Evolutionary conservation across 2,113 vertebrate genomes (phyloP).

Genomic region (Sterna hirundo): DNA sequence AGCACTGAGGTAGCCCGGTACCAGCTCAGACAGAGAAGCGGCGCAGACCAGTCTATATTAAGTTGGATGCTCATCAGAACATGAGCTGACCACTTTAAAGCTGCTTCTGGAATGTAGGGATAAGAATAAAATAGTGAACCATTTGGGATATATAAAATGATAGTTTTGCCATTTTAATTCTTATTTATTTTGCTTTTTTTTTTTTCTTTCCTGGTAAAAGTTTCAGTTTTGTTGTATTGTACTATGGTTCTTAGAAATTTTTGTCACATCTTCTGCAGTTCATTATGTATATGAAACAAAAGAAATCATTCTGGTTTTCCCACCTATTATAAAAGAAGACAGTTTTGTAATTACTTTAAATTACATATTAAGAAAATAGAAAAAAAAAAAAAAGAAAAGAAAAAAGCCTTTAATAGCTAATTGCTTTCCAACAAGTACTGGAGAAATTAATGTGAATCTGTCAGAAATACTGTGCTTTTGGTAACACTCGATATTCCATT

Average conservation of each 20-base stretch:
- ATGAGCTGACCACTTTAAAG: neutral
- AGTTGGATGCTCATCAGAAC: neutral
- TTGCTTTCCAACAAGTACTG: neutral
- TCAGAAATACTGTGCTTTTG: neutral
- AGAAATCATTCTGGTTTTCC: neutral
- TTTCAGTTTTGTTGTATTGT: neutral
- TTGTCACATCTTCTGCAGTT: neutral
- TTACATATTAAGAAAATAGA: neutral
- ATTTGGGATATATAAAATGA: neutral
- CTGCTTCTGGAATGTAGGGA: neutral
- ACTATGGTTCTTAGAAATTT: neutral
- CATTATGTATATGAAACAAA: neutral
- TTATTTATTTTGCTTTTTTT: neutral
- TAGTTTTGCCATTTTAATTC: neutral
- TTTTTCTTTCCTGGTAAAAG: neutral
- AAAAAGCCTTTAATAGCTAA: neutral
- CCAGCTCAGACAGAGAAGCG: neutral
- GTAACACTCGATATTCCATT: neutral
- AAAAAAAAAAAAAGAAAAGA: neutral
- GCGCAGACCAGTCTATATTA: neutral
- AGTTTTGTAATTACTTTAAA: neutral
- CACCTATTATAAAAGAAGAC: neutral
- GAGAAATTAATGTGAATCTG: neutral
- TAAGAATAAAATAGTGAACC: neutral
- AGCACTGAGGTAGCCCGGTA: neutral